Conservation (phyloP, 1,140 invertebrate genomes). For the Microvelia longipes region DNA sequence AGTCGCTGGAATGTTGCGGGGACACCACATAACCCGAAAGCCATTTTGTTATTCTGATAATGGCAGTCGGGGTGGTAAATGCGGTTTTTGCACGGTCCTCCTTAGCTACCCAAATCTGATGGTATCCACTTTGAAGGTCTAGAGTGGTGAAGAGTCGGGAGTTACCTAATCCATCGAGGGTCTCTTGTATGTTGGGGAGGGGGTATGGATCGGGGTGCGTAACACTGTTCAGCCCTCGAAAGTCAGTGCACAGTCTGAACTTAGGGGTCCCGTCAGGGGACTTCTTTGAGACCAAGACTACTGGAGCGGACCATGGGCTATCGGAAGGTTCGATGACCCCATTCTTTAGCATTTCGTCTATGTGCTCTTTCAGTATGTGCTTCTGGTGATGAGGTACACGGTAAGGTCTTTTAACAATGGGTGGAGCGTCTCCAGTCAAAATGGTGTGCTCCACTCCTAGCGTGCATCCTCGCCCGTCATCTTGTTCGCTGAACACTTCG, state of each 20-base stretch:
- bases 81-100: slow-evolving; percentile 15
- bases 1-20: not conserved
- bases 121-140: slow-evolving; percentile 18
- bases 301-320: slow-evolving; percentile 14
- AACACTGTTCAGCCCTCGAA: slow-evolving; percentile 19
- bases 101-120: slow-evolving; percentile 23
- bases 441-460: too few relatives aligned
- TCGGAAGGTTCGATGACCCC: not conserved
- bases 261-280: slow-evolving; percentile 8
- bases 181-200: slow-evolving; percentile 32
- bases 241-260: slow-evolving; percentile 18
- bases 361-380: too few relatives aligned
- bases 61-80: slow-evolving; percentile 8
- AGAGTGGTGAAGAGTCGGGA: slow-evolving; percentile 17
- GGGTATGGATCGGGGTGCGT: slow-evolving; percentile 29
- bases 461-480: too few relatives aligned
- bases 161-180: slow-evolving; percentile 29
- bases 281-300: slow-evolving; percentile 16
- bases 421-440: too few relatives aligned
- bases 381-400: too few relatives aligned
- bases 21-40: not conserved
- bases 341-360: not conserved
- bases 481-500: too few relatives aligned
- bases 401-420: too few relatives aligned
- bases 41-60: not conserved